Evolutionary conservation across 2,113 vertebrate species (phyloP), one percentile per base, ranked within the genome.

Genomic region (Silurus meridionalis): DNA sequence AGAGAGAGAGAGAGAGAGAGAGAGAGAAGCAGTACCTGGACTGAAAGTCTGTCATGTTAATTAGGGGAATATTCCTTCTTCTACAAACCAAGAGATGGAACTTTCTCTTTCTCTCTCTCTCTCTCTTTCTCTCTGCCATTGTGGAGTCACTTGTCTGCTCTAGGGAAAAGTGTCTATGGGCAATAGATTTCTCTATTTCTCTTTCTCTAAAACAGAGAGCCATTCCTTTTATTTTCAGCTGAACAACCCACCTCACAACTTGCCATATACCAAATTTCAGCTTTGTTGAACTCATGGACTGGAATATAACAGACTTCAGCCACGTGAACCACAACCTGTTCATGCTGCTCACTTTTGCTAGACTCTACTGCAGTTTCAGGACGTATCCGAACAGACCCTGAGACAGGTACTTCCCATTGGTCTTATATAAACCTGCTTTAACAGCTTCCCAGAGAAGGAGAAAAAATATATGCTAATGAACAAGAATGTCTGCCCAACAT

Each of bases 21-120:
- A 48, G 57, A 50, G 37, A n/a, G 21, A 50, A 86, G 67, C 53
- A 74, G 61, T 48, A 37, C 25, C 14, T 72, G 74, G 88, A 84
- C 53, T 53, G 52, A 57, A 58, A 21, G 46, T 23, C 6, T 50
- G 78, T 83, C 85, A 84, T 81, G 69, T 21, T 87, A 79, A 86
- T 79, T 79, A 84, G 23, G 28, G 52, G 84, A 75, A 84, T 50
- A 21, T 50, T 21, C 19, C 46, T 74, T 10, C 15, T 21, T 50
- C 46, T 74, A 21, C 17, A 17, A 72, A 72, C 46, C 37, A 72
- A 48, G 14, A 72, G 4, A 17, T 72, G 37, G 37, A 71, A 6
- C 25, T 28, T 55, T 87, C 75, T 69, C 55, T 83, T 67, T 80
- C 71, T 60, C 60, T 84, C 64, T 19, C 66, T 53, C 17, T 83